Evolutionary conservation across 1,140 invertebrate genomes (phyloP), one percentile per base, ranked within the genome.

Genomic region (Neodiprion lecontei): DNA sequence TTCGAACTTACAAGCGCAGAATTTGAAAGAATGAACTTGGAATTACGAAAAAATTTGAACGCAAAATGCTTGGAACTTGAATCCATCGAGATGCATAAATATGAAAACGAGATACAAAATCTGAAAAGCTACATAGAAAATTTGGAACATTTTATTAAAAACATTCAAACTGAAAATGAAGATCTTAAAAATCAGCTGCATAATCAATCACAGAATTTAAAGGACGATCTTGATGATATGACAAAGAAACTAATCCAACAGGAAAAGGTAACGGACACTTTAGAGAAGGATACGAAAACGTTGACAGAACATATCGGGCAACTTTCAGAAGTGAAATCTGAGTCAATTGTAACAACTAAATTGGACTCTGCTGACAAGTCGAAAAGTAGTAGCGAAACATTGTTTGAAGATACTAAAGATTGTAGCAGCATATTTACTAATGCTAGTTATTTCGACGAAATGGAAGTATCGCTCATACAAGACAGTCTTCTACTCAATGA

Each of bases 371-470:
- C 9, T 4, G 11, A 12, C n/a, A 17, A 61, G n/a, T 5, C 53
- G 3, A 17, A 61, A 61, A 14, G 11, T 17, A 61, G 53, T 17
- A 17, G 9, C 14, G 40, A 50, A 50, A 76, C 75, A 23, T 66
- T 53, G n/a, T 53, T n/a, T n/a, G 11, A 12, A 5, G 53, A 71
- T n/a, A 77, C 78, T 12, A 76, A 77, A 67, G 80, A 81, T 70
- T 74, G 73, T 10, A 83, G 79, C n/a, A 83, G 81, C 76, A 82
- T 83, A 71, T 83, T 84, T 53, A 80, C 80, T 7, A 83, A 83
- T 67, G 67, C 76, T 0, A 81, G 79, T 74, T 84, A 85, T 48
- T 82, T 85, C 71, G 80, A 83, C 47, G 80, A 81, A 67, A 76
- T 83, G 78, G 76, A 81, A 53, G 48, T 70, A 14, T 77, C 78